phyloP scores from a whole-genome alignment of 2,797 vertebrate genomes.

The Selene dorsalis region DNA sequence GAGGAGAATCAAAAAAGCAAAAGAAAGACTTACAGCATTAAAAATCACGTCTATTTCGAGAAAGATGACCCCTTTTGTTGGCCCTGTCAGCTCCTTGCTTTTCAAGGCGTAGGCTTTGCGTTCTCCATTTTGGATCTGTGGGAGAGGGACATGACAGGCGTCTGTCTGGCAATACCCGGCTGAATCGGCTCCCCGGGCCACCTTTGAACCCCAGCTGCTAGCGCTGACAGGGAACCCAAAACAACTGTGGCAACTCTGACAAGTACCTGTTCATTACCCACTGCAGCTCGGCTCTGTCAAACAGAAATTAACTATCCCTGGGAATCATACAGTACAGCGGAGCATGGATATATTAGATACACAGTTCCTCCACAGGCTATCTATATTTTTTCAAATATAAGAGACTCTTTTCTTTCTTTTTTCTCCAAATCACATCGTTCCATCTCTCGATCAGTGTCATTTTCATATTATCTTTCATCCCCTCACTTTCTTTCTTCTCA shows the following conservation, averaged over 20 bases:
- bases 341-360: constrained; percentile 83
- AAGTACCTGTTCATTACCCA: constrained; percentile 99
- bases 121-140: constrained; percentile 99
- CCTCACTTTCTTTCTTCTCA: constrained; percentile 67
- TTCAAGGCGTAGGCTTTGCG: constrained; percentile 99
- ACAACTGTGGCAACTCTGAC: constrained; percentile 99
- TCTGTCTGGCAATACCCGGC: constrained; percentile 97
- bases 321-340: constrained; percentile 90
- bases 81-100: constrained; percentile 99
- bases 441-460: constrained; percentile 71
- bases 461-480: constrained; percentile 67
- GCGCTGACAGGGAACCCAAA: constrained; percentile 99
- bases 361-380: constrained; percentile 74
- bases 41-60: constrained; percentile 99
- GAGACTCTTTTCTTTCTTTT: constrained; percentile 41
- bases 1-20: constrained; percentile 82
- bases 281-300: constrained; percentile 93
- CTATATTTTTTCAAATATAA: constrained; percentile 59
- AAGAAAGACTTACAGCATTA: constrained; percentile 99
- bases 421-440: constrained; percentile 58
- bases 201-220: constrained; percentile 99
- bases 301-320: constrained; percentile 99
- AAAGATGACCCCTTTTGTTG: constrained; percentile 99
- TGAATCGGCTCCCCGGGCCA: constrained; percentile 96
- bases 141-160: constrained; percentile 99